Percentiles rank a stretch among this genome's conserved stretches.
Conservation (phyloP, 23 tunicate genomes). For the Trididemnum clinides region DNA sequence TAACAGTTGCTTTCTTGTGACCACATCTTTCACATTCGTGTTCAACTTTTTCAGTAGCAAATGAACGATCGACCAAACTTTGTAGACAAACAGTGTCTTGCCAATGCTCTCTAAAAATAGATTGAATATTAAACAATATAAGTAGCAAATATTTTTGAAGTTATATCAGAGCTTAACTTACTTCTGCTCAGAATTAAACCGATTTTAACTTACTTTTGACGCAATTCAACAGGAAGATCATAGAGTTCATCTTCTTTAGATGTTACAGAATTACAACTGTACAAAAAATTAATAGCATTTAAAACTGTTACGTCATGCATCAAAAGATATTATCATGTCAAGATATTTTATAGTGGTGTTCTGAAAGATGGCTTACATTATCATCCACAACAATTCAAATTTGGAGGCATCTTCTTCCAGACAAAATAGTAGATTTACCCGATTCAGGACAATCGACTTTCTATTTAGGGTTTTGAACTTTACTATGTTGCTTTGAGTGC, state of each 20-base stretch:
- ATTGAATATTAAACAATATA: too few relatives aligned
- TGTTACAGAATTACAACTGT: constrained; percentile 11
- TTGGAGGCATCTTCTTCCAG: too few relatives aligned
- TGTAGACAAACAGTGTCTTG: constrained; percentile 12
- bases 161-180: neutral
- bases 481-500: too few relatives aligned
- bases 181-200: too few relatives aligned
- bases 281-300: neutral
- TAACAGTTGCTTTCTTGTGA: constrained; percentile 30
- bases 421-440: too few relatives aligned
- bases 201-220: constrained; percentile 4
- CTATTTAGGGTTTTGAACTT: too few relatives aligned
- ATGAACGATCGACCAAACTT: constrained; percentile 33
- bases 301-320: too few relatives aligned
- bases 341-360: too few relatives aligned
- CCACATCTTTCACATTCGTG: constrained; percentile 41
- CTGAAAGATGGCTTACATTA: too few relatives aligned
- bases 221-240: constrained; percentile 52
- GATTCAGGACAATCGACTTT: too few relatives aligned
- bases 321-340: too few relatives aligned
- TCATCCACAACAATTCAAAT: too few relatives aligned
- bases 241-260: constrained; percentile 27
- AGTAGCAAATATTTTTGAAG: neutral
- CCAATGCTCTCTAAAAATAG: neutral
- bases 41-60: constrained; percentile 39